Evolutionary conservation across 1,140 invertebrate species (phyloP), one percentile per base, ranked within the genome.

Genomic region (Drosophila parvula): DNA sequence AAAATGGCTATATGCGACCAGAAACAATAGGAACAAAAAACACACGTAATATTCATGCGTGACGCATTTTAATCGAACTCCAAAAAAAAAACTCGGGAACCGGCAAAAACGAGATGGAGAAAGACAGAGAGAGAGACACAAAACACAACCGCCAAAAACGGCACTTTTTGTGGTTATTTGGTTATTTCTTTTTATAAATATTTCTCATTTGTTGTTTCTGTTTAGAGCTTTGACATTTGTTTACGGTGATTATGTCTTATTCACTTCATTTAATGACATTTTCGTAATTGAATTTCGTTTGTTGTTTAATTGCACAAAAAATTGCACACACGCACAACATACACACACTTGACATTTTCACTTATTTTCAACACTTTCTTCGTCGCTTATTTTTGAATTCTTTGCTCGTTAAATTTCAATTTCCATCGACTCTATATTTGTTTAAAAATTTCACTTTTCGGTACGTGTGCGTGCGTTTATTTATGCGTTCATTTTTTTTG

Each of bases 41-140:
- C 30, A 85, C 83, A 85, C 82, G 83, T 85, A 85, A 88, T 81
- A 79, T 69, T 64, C 44, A 82, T 77, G 82, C 82, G 76, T 86
- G 79, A 88, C 79, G 82, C 82, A 86, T 86, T 77, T 79, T 51
- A 88, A 85, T 75, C 79, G 75, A 73, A 79, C n/a, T 74, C 40
- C 53, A 48, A 67, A 55, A 22, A 34, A 34, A 47, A 58, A 63
- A 55, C 8, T 62, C 16, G 22, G 50, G 48, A 62, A 67, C 61
- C 76, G 62, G 45, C 56, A 57, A 61, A 61, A 78, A 41, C n/a
- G 64, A 59, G 67, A 50, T 58, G 41, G 68, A 47, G 28, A 47
- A 70, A 71, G 67, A 40, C 14, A 32, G 53, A 67, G 57, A 32
- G 12, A 28, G 63, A 65, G 28, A 28, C n/a, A n/a, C 45, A n/a